Evolutionary conservation across 2,113 vertebrate genomes (phyloP).

Genomic region (Psettodes erumei): DNA sequence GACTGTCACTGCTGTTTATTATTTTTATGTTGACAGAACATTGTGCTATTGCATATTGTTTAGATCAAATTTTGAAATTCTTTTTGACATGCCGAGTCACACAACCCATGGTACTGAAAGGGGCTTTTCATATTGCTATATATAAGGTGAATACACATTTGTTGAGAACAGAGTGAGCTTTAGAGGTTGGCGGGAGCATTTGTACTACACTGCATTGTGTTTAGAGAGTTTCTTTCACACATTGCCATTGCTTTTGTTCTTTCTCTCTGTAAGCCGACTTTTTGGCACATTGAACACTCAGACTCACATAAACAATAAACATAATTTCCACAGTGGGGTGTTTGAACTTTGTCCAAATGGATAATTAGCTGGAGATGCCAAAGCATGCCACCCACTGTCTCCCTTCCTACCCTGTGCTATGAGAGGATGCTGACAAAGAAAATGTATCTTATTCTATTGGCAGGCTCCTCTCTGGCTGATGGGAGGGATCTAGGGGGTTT

Average conservation of each 20-base stretch:
- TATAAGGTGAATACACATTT: no score
- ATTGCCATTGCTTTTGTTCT: no score
- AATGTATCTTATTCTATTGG: neutral
- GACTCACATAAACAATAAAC: constrained; percentile 58
- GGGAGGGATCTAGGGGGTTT: constrained; percentile 22
- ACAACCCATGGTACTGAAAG: no score
- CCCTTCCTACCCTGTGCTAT: constrained; percentile 33
- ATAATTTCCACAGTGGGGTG: constrained; percentile 59
- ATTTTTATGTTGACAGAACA: no score
- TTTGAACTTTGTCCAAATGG: constrained; percentile 73
- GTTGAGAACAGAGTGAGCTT: no score
- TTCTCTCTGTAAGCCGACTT: constrained; percentile 28
- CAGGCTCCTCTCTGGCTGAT: neutral
- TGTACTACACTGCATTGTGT: neutral
- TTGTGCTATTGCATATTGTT: no score
- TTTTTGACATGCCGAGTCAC: no score
- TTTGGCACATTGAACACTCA: constrained; percentile 38
- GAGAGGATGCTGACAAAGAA: constrained; percentile 24
- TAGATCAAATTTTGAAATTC: no score
- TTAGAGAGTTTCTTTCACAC: no score
- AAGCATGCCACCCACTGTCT: constrained; percentile 55
- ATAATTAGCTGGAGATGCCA: constrained; percentile 67
- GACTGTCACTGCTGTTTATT: no score
- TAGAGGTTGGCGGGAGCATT: neutral
- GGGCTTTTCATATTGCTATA: no score